These are phyloP conservation scores for Cryptocephalus moraei DNA, from an alignment of 2,888 invertebrate genomes.

Conservation along the genomic window DNA sequence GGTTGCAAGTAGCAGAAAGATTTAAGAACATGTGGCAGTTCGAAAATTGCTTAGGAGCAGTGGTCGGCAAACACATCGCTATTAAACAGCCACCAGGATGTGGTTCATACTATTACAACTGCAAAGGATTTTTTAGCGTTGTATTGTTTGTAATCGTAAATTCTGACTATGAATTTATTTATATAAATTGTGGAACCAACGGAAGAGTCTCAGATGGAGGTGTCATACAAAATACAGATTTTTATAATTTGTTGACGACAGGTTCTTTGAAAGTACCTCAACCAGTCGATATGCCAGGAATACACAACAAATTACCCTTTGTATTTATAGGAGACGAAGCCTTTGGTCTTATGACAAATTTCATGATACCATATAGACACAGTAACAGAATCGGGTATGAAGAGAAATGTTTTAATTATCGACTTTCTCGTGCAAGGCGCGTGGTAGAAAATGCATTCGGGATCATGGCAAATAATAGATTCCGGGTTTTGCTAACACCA, in stretches of 20 bases:
- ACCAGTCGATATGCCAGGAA: background rate
- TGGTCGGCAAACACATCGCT: background rate
- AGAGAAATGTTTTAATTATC: background rate
- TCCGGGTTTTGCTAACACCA: too few species aligned
- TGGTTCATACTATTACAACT: background rate
- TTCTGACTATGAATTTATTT: background rate
- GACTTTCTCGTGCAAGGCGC: background rate
- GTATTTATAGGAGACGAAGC: background rate
- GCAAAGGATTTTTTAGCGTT: background rate
- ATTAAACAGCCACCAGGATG: background rate
- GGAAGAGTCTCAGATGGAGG: background rate
- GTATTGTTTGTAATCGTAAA: background rate
- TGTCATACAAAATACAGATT: background rate
- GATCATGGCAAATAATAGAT: too few species aligned
- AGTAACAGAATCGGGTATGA: background rate
- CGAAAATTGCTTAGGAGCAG: background rate
- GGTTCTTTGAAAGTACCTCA: background rate
- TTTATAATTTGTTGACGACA: background rate
- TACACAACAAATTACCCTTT: background rate
- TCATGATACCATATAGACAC: background rate
- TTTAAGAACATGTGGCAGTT: background rate
- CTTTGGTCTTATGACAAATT: background rate
- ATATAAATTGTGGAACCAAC: background rate
- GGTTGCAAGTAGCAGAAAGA: background rate
- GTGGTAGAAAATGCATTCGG: constrained; percentile 1